Evolutionary conservation across 2,113 vertebrate species (phyloP).

Genomic region (Python bivittatus): DNA sequence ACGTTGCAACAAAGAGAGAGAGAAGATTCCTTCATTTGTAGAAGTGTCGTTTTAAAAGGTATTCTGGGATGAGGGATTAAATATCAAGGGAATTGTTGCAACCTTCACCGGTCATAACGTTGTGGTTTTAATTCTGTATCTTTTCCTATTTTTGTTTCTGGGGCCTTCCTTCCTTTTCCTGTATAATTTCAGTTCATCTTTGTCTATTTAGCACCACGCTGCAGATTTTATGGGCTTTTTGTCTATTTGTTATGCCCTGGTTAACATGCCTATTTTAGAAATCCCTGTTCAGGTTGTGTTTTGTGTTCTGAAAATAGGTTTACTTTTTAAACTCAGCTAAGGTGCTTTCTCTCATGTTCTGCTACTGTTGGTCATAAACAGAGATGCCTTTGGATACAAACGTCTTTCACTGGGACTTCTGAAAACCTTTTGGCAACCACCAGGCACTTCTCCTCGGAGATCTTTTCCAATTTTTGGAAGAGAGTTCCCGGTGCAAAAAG

Average conservation of each 20-base stretch:
- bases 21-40: constrained; percentile 6
- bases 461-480: background rate
- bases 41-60: constrained; percentile 29
- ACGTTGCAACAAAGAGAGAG: background rate
- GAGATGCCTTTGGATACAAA: background rate
- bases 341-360: background rate
- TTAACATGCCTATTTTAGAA: background rate
- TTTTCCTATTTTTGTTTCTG: background rate
- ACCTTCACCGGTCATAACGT: background rate
- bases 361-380: background rate
- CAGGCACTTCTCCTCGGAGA: background rate
- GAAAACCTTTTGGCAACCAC: background rate
- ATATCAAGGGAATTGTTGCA: background rate
- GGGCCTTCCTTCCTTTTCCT: too few relatives aligned
- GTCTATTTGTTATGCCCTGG: background rate
- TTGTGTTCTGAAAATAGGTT: background rate
- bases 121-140: background rate
- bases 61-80: constrained; percentile 13
- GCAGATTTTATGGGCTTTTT: background rate
- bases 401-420: background rate
- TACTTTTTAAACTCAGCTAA: background rate
- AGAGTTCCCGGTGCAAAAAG: background rate
- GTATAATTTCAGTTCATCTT: background rate
- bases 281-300: background rate
- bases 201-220: background rate